Percentiles rank a stretch among this genome's conserved stretches.
These are phyloP conservation scores for Phylloscopus whistleri DNA, from an alignment of 2,113 vertebrate genomes.

Conservation along the genomic window DNA sequence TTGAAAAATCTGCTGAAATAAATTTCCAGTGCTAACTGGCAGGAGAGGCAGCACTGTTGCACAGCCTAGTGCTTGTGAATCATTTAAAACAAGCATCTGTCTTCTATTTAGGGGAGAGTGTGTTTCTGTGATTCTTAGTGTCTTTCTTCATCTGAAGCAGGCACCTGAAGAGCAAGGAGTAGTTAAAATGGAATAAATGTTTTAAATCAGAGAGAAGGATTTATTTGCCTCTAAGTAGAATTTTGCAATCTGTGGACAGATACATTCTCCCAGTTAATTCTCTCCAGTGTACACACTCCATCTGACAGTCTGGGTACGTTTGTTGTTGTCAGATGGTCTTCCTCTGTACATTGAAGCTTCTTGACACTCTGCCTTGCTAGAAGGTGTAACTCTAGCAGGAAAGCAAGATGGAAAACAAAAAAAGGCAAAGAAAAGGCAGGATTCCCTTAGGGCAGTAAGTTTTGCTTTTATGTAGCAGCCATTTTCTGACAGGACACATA, in stretches of 20 bases:
- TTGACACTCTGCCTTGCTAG: neutral
- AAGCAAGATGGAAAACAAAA: constrained; percentile 1
- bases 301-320: neutral
- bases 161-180: neutral
- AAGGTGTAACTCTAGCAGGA: neutral
- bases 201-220: neutral
- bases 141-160: neutral
- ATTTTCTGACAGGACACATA: constrained; percentile 52
- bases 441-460: constrained; percentile 35
- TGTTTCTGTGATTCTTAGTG: neutral
- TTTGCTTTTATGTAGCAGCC: constrained; percentile 40
- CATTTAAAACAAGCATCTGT: neutral
- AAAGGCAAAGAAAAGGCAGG: neutral
- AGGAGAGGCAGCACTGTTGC: neutral
- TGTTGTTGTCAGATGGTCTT: neutral
- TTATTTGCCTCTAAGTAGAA: neutral
- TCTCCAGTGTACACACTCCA: neutral
- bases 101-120: neutral
- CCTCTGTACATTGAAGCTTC: neutral
- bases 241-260: neutral
- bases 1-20: neutral
- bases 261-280: neutral
- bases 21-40: neutral
- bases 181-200: neutral
- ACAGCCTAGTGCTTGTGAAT: neutral